phyloP scores from a whole-genome alignment of 2,888 invertebrate species.

The Hanleya hanleyi region DNA sequence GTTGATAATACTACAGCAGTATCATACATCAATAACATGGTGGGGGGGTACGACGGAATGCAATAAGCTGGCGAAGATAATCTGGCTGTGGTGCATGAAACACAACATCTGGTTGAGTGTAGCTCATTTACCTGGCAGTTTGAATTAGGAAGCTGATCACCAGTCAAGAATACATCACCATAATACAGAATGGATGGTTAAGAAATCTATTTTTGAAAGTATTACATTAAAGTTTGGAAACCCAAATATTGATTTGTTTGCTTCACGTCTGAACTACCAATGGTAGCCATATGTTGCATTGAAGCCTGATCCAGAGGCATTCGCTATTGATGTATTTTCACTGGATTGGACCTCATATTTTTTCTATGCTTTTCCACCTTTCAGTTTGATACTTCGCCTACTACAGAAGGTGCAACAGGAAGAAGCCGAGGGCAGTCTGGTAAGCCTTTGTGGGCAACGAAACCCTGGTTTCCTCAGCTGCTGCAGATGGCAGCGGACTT shows the following conservation, averaged over 20 bases:
- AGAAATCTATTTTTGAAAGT: background rate
- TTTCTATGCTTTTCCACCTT: slow-evolving; percentile 11
- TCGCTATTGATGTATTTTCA: background rate
- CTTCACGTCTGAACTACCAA: background rate
- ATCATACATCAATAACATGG: background rate
- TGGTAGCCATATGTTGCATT: background rate
- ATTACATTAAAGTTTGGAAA: background rate
- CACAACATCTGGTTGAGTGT: background rate
- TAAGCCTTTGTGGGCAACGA: background rate
- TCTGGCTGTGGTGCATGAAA: background rate
- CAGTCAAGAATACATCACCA: background rate
- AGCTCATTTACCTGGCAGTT: background rate
- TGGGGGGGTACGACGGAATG: background rate
- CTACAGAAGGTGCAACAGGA: background rate
- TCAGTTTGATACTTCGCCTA: background rate
- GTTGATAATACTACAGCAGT: background rate
- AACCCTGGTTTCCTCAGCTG: background rate
- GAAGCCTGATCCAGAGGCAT: background rate
- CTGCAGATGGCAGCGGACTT: background rate
- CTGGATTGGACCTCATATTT: background rate
- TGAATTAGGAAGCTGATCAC: background rate
- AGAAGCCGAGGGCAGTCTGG: background rate
- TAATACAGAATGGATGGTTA: background rate
- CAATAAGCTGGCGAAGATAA: background rate
- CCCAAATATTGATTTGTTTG: background rate